Evolutionary conservation across 2,888 invertebrate species (phyloP).

Genomic region (Slavum lentiscoides): DNA sequence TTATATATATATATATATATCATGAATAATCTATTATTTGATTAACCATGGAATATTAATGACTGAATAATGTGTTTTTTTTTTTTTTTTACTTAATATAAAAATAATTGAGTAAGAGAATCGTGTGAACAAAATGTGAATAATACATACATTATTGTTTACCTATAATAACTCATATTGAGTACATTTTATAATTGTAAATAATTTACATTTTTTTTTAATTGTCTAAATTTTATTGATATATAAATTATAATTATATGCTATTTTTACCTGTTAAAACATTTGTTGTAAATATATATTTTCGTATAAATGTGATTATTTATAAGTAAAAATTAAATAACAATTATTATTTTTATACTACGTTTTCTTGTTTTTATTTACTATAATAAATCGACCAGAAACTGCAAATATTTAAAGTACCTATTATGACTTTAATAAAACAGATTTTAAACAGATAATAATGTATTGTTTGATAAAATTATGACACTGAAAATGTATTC

Average conservation of each 20-base stretch:
- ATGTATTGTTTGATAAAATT: no score
- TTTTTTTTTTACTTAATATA: conserved; percentile 6
- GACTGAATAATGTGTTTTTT: conserved; percentile 43
- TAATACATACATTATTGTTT: neutral
- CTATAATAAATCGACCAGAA: no score
- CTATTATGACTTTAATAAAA: no score
- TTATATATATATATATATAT: neutral
- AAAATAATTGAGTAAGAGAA: neutral
- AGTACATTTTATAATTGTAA: conserved; percentile 36
- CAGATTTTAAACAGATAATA: no score
- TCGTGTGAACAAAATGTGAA: conserved; percentile 22
- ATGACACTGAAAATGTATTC: no score
- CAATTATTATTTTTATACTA: conserved; percentile 49
- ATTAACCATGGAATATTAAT: conserved; percentile 30
- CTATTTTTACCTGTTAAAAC: conserved; percentile 15
- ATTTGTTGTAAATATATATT: conserved; percentile 19
- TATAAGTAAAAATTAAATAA: conserved; percentile 39
- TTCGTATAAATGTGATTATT: conserved; percentile 14
- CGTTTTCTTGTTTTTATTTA: neutral
- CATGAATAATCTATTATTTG: conserved; percentile 31
- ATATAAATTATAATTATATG: neutral
- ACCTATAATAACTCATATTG: conserved; percentile 47
- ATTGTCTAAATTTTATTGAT: conserved; percentile 40
- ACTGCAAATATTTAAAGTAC: no score
- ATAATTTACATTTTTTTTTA: conserved; percentile 23